Base-by-base conservation (phyloP, 2,888 invertebrate species). In the Morpho achilles region DNA sequence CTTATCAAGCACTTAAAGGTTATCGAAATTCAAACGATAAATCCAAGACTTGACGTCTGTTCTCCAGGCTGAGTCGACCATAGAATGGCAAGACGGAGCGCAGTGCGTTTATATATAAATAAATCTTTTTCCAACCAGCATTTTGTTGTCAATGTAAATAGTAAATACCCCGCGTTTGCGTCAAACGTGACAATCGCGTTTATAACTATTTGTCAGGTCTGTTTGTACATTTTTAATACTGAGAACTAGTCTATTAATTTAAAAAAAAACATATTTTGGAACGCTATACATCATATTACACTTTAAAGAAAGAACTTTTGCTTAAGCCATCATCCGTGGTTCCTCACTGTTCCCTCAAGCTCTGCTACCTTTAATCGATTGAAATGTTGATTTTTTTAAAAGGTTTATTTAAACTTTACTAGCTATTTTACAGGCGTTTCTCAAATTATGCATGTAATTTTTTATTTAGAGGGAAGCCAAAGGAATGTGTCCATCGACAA, bases 101-200 rank as follows among this genome's bases (percentile, higher is more conserved):
- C 32, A 5, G 10, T 16, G 8, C 53, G 40, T 53, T 60, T 63
- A 63, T 58, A 60, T 63, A 57, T 62, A 50, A 56, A 63, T 47
- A 45, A 62, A 60, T 58, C 44, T 58, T 60, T 58, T 58, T 47
- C 49, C 60, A 43, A 41, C 4, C 47, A 49, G 60, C 54, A 47
- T 32, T 16, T 60, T 56, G 49, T 53, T 53, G 58, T 60, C 58
- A 42, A 46, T 56, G 58, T 60, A 56, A 63, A 60, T 56, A 50
- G 58, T 60, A 56, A 63, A 60, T 56, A 50, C 63, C 62, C 60
- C 58, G 40, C n/a, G 41, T 47, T 42, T 61, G 46, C 60, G 60
- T 58, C 58, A 60, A 54, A 53, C 52, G 50, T n/a, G 53, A 56
- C 53, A 60, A 16, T 55, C 50, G 23, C 41, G 49, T 16, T 58